Base-by-base conservation (phyloP, 2,888 invertebrate species). In the Lucinisca nassula region DNA sequence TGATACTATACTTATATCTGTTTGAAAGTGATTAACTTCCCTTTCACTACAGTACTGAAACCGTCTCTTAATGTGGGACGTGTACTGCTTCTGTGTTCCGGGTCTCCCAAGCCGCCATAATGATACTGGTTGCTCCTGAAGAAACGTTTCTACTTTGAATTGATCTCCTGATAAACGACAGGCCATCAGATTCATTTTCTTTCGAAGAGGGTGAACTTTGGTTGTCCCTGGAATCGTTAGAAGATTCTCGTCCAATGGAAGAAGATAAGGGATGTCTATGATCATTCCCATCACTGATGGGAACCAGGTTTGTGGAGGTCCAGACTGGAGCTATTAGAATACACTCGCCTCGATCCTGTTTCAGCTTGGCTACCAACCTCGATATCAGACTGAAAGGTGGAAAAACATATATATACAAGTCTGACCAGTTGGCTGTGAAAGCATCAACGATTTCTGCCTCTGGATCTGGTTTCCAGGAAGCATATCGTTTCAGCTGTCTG, bases 391-490 rank as follows among this genome's bases (percentile, higher is more conserved):
- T 81, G 75, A 81, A 86, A 79, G 90, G 87, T 74, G 87, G 87
- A 77, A 89, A 89, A 58, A 51, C 40, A 77, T 87, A 89, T 30
- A 72, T 73, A 40, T 79, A 40, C 17, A 67, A 2, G n/a, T 76
- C 38, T 74, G 32, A 24, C 88, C 84, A 90, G 12, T 67, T 45
- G n/a, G 81, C 37, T n/a, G 79, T 51, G 73, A 83, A 90, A 58
- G 88, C 80, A 77, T 85, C 76, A 70, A 85, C 55, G 17, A 70
- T 70, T 17, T 76, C 70, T n/a, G 87, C 85, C 30, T 79, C 55
- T 35, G 91, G 86, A 70, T 91, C 89, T 37, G 90, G 88, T 32
- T 73, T 67, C 84, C 85, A 91, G 0, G 87, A 79, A 21, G 82
- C 86, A 79, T 61, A 90, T 10, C 73, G 51, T 12, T 45, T 35